Evolutionary conservation across 1,140 invertebrate genomes (phyloP).

Genomic region (Drosophila carrolli): DNA sequence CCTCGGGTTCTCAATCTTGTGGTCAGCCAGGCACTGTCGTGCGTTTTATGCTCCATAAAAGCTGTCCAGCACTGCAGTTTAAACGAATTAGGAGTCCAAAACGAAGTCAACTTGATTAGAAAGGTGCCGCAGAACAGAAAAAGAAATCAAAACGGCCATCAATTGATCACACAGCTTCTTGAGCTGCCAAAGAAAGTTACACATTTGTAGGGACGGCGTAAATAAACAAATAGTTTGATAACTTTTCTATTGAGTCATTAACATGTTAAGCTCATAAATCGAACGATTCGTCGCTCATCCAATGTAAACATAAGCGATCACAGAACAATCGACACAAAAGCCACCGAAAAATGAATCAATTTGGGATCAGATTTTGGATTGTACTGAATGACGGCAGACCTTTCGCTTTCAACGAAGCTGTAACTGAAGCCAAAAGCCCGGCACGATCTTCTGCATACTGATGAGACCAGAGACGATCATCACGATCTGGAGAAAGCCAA

Average conservation of each 20-base stretch:
- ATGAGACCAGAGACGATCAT: constrained; percentile 65
- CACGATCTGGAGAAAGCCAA: constrained; percentile 71
- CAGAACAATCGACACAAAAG: constrained; percentile 47
- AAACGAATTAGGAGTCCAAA: constrained; percentile 78
- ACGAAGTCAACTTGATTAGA: constrained; percentile 69
- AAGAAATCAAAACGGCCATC: constrained; percentile 28
- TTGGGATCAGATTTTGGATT: constrained; percentile 42
- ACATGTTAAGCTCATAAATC: constrained; percentile 66
- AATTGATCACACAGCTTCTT: constrained; percentile 18
- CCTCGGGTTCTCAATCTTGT: constrained; percentile 37
- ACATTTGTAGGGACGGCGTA: constrained; percentile 33
- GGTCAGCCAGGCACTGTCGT: constrained; percentile 63
- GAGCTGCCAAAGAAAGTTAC: constrained; percentile 59
- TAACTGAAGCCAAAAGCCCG: constrained; percentile 26
- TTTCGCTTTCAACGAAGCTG: constrained; percentile 72
- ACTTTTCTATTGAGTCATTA: constrained; percentile 70
- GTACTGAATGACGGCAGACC: constrained; percentile 40
- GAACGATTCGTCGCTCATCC: constrained; percentile 25
- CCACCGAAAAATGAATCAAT: constrained; percentile 65
- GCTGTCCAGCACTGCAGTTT: constrained; percentile 69
- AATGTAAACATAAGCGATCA: constrained; percentile 47
- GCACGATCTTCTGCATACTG: constrained; percentile 71
- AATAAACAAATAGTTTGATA: constrained; percentile 52
- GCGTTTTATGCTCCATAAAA: constrained; percentile 80
- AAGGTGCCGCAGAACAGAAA: constrained; percentile 39